Evolutionary conservation across 1,140 invertebrate genomes (phyloP), one percentile per base, ranked within the genome.

Genomic region (Pectinophora gossypiella): DNA sequence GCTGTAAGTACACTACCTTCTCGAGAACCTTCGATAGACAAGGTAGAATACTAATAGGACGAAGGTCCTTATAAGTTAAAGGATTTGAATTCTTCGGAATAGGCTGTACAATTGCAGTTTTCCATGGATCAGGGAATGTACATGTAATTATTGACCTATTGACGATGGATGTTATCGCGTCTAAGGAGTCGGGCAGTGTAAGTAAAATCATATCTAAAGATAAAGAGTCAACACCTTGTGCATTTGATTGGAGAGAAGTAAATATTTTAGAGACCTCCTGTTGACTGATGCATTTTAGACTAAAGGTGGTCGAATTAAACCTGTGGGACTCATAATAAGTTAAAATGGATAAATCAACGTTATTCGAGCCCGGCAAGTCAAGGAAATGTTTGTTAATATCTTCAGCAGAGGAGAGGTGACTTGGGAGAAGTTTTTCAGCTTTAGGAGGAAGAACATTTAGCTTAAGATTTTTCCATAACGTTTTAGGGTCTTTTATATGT

Each of bases 401-500:
- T 3, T 46, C 22, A 2, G 44, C 19, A 12, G 20, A 3, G 12
- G 10, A 5, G 4, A 3, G 18, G n/a, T 35, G 15, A 12, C 15
- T 19, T 2, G 46, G 46, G 1, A 35, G 15, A 3, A 16, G 4
- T 48, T 15, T 36, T 6, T 48, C 32, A 4, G 5, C 16, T 32
- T 7, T 49, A 15, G 16, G 15, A 7, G 12, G 27, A 3, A 49
- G 7, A 21, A 40, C n/a, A 48, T 48, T 5, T 19, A 2, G n/a
- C 23, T 49, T 49, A 3, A 38, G 10, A 21, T 49, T 40, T 20
- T 22, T 36, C 48, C 48, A 49, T 3, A 49, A 21, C 12, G 18
- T 3, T 13, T 49, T 49, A 1, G 48, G 18, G 2, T 49, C n/a
- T 13, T 13, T 1, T 1, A 19, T 19, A 16, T 36, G 2, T 13